phyloP scores from a whole-genome alignment of 2,797 vertebrate genomes.

The Novumbra hubbsi region DNA sequence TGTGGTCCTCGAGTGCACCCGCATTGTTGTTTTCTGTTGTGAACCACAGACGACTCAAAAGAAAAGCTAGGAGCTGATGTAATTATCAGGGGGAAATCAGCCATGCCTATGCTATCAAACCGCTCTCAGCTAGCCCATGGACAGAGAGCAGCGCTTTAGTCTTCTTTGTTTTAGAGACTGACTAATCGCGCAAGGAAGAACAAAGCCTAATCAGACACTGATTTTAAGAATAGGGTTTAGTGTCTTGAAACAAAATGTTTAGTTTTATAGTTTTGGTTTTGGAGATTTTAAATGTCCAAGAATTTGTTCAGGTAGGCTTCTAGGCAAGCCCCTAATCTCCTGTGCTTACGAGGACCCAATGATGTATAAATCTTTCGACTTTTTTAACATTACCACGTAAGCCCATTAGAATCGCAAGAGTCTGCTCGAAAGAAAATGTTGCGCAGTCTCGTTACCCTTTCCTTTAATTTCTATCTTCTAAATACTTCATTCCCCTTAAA shows the following conservation, averaged over 20 bases:
- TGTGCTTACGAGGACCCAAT: not conserved
- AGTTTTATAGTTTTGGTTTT: not conserved
- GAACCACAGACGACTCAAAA: not conserved
- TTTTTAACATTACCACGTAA: not conserved
- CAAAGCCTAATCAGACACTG: not conserved
- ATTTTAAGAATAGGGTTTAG: not conserved
- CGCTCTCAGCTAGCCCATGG: not conserved
- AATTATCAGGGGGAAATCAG: not conserved
- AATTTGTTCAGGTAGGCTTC: conserved; percentile 1
- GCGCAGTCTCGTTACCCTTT: not conserved
- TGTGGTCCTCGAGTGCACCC: not conserved
- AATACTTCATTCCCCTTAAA: not conserved
- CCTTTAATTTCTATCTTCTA: not conserved
- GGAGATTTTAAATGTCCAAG: not conserved
- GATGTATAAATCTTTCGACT: conserved; percentile 3
- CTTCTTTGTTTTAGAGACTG: not conserved
- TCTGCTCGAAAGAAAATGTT: conserved; percentile 1
- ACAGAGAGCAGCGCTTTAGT: not conserved
- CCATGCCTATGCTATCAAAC: not conserved
- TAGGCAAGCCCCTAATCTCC: not conserved
- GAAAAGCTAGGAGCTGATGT: not conserved
- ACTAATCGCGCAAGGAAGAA: not conserved
- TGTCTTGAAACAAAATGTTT: not conserved
- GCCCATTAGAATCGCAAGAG: not conserved
- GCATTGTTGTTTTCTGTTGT: not conserved